Evolutionary conservation across 2,113 vertebrate species (phyloP).

Genomic region (Oryzias melastigma): DNA sequence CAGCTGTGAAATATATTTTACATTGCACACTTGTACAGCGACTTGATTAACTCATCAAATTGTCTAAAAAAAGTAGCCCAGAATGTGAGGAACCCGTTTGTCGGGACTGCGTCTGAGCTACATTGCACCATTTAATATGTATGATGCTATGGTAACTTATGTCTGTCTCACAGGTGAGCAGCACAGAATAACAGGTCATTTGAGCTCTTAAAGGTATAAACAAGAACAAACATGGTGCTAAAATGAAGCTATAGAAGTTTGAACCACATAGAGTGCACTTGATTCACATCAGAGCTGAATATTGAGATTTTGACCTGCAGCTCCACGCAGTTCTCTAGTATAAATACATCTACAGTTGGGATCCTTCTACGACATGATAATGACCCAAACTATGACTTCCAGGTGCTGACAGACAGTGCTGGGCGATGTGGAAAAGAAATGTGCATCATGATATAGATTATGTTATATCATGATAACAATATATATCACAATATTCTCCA

Average conservation of each 20-base stretch:
- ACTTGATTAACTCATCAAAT: background rate
- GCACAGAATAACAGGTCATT: constrained; percentile 50
- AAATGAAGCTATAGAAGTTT: background rate
- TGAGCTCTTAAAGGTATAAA: background rate
- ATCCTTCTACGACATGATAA: no score
- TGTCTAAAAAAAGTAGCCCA: background rate
- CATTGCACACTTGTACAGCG: background rate
- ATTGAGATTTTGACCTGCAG: no score
- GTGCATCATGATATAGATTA: no score
- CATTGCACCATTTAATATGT: constrained; percentile 78
- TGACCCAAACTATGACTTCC: no score
- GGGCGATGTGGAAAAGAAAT: no score
- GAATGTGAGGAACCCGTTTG: background rate
- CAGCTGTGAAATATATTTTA: background rate
- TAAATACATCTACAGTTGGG: no score
- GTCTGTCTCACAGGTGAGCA: constrained; percentile 51
- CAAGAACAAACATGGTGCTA: background rate
- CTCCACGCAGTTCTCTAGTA: no score
- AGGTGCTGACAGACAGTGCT: no score
- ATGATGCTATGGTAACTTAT: constrained; percentile 36
- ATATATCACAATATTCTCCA: no score
- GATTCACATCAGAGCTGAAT: constrained; percentile 4
- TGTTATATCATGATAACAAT: no score
- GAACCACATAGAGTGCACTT: constrained; percentile 16
- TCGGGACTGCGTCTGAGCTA: background rate